Percentiles rank a stretch among this genome's conserved stretches.
Evolutionary conservation across 2,797 vertebrate genomes (phyloP).

Genomic region (Aeoliscus strigatus): DNA sequence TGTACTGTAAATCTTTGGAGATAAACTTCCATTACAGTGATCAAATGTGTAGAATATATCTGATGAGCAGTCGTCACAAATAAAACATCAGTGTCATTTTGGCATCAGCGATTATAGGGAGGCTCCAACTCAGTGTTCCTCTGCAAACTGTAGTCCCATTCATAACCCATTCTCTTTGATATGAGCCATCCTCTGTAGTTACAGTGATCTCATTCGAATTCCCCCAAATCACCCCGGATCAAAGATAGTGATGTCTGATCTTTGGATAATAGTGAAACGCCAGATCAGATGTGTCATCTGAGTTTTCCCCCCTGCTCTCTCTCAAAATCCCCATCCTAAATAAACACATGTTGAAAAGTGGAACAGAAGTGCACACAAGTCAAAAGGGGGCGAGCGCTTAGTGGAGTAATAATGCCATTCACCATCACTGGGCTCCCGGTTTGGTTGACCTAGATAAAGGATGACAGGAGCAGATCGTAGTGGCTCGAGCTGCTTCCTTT

Average conservation of each 20-base stretch:
- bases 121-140: constrained; percentile 61
- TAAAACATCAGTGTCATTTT: constrained; percentile 36
- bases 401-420: constrained; percentile 54
- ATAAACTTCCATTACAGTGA: too few relatives aligned
- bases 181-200: constrained; percentile 49
- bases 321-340: constrained; percentile 13
- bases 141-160: constrained; percentile 67
- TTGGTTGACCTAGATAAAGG: constrained; percentile 63
- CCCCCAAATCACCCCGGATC: constrained; percentile 50
- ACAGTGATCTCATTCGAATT: constrained; percentile 60
- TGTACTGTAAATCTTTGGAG: too few relatives aligned
- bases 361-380: constrained; percentile 28
- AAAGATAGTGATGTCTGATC: constrained; percentile 55
- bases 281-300: neutral
- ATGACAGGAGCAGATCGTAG: constrained; percentile 48
- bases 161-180: constrained; percentile 71
- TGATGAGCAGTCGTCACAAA: too few relatives aligned
- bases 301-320: too few relatives aligned
- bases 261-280: constrained; percentile 47
- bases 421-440: constrained; percentile 43
- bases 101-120: constrained; percentile 17
- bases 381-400: constrained; percentile 36
- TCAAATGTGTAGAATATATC: too few relatives aligned
- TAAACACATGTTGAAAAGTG: constrained; percentile 25
- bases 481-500: constrained; percentile 51